A percentile compares a stretch with the other conserved stretches of the same genome.
Conservation (phyloP, 1,140 invertebrate genomes). For the Zaprionus inermis region DNA sequence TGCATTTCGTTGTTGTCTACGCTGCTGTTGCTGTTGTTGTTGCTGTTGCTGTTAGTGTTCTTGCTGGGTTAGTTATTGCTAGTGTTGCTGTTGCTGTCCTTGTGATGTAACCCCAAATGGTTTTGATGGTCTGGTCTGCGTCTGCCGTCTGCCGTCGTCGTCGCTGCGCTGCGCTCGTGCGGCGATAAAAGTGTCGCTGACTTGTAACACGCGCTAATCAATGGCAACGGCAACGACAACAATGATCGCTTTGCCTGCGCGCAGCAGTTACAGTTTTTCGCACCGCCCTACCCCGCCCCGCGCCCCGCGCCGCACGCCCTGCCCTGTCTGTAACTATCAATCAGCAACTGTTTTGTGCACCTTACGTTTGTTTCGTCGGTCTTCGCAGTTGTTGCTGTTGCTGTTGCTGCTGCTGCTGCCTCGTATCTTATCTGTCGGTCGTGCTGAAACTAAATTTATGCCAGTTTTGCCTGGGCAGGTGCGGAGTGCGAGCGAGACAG, state of each 20-base stretch:
- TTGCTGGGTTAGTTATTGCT: background rate
- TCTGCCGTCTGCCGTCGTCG: too few relatives aligned
- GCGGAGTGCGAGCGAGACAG: slow-evolving; percentile 26
- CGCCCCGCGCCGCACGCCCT: too few relatives aligned
- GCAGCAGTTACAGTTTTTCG: slow-evolving; percentile 30
- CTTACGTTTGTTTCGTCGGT: slow-evolving; percentile 46
- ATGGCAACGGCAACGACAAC: slow-evolving; percentile 19
- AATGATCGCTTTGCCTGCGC: slow-evolving; percentile 21
- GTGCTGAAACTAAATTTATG: slow-evolving; percentile 77
- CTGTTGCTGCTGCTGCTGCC: slow-evolving; percentile 39
- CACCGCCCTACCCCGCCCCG: background rate
- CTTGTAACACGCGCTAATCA: slow-evolving; percentile 75
- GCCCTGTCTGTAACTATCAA: slow-evolving; percentile 55
- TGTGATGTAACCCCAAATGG: slow-evolving; percentile 65
- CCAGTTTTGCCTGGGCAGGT: slow-evolving; percentile 36
- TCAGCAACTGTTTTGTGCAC: slow-evolving; percentile 68
- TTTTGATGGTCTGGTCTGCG: slow-evolving; percentile 50
- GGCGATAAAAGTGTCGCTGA: slow-evolving; percentile 59
- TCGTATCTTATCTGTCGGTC: slow-evolving; percentile 72
- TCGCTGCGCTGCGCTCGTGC: too few relatives aligned
- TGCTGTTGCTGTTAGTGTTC: slow-evolving; percentile 11
- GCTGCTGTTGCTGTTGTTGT: slow-evolving; percentile 1
- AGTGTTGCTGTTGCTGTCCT: slow-evolving; percentile 49
- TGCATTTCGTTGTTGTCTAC: slow-evolving; percentile 41
- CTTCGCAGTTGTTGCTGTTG: slow-evolving; percentile 25